A percentile compares a stretch with the other conserved stretches of the same genome.
phyloP scores from a whole-genome alignment of 2,797 vertebrate species.

The Zalophus californianus region DNA sequence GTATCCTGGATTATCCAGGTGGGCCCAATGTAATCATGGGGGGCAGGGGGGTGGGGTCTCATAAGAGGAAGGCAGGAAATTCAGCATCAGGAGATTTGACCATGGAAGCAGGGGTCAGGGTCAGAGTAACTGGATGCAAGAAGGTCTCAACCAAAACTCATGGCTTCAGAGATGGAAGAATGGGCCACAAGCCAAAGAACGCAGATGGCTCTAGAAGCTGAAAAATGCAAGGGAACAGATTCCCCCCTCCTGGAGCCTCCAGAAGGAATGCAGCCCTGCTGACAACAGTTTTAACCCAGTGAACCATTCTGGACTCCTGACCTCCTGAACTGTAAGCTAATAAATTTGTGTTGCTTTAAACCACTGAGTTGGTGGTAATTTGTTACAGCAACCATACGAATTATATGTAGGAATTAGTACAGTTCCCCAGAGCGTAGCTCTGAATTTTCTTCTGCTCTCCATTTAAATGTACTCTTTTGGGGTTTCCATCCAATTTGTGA shows the following conservation, averaged over 20 bases:
- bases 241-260: neutral
- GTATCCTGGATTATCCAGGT: neutral
- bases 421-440: neutral
- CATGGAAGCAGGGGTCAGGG: neutral
- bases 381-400: neutral
- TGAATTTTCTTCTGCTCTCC: neutral
- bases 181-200: neutral
- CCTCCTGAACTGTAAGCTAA: neutral
- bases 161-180: neutral
- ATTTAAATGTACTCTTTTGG: neutral
- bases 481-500: neutral
- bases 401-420: neutral
- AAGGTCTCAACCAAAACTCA: neutral
- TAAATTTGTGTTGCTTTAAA: neutral
- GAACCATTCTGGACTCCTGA: neutral
- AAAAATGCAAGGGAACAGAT: neutral
- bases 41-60: neutral
- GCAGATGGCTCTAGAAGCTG: neutral
- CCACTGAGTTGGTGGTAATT: neutral
- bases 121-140: neutral
- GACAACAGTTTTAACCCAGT: neutral
- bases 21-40: neutral
- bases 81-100: neutral
- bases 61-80: neutral
- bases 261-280: neutral